Evolutionary conservation across 2,113 vertebrate species (phyloP).

Genomic region (Xerus inauris): DNA sequence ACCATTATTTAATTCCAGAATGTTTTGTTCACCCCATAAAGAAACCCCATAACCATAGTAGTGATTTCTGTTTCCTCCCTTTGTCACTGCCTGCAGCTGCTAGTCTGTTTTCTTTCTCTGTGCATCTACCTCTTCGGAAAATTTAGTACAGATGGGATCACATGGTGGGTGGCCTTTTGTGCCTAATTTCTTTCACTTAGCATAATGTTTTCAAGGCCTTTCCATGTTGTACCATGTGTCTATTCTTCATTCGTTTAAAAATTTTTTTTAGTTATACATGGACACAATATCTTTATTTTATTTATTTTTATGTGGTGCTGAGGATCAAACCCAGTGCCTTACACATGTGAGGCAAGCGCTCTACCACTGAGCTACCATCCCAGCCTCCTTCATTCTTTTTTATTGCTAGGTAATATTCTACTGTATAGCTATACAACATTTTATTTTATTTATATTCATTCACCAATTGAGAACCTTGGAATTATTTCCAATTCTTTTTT

Average conservation of each 20-base stretch:
- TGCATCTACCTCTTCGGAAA: neutral
- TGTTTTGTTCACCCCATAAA: neutral
- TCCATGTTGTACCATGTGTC: neutral
- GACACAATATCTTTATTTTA: too few relatives aligned
- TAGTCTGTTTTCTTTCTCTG: neutral
- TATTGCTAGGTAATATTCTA: neutral
- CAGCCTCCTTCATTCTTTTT: neutral
- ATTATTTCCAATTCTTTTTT: neutral
- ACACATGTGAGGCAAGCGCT: too few relatives aligned
- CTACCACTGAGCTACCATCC: too few relatives aligned
- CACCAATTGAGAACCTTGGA: neutral
- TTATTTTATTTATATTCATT: neutral
- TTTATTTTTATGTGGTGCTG: too few relatives aligned
- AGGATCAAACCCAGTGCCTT: too few relatives aligned
- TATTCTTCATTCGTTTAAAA: neutral
- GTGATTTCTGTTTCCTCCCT: neutral
- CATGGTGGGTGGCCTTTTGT: neutral
- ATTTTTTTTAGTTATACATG: too few relatives aligned
- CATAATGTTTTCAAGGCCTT: neutral
- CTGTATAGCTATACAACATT: neutral
- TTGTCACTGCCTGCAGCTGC: neutral
- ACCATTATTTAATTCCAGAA: neutral
- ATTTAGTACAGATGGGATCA: neutral
- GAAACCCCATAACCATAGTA: neutral
- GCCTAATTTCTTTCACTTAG: neutral